These are phyloP conservation scores for Prochilodus magdalenae DNA, from an alignment of 2,113 vertebrate genomes.

Conservation along the genomic window DNA sequence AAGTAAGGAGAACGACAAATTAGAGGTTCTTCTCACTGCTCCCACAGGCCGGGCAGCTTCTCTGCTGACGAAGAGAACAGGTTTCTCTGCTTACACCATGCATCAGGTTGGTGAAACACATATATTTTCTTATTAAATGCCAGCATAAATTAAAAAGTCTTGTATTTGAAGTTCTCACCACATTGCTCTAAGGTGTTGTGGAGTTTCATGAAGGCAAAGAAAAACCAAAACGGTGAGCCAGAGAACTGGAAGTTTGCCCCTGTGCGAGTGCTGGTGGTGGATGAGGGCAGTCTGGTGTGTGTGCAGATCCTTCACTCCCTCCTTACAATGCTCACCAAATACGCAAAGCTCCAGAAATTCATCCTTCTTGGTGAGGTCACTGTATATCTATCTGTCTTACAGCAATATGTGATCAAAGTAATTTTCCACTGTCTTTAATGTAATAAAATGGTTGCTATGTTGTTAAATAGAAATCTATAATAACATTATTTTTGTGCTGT, in stretches of 20 bases:
- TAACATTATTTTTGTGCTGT: neutral
- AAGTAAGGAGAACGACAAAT: slow-evolving; percentile 3
- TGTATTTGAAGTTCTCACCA: neutral
- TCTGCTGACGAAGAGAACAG: slow-evolving; percentile 78
- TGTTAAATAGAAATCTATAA: neutral
- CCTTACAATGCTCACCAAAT: slow-evolving; percentile 73
- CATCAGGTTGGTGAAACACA: slow-evolving; percentile 75
- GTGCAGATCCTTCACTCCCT: slow-evolving; percentile 77
- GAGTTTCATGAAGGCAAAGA: slow-evolving; percentile 50
- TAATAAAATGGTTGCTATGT: neutral
- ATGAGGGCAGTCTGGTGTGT: slow-evolving; percentile 87
- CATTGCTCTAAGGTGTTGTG: slow-evolving; percentile 56
- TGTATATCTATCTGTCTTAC: neutral
- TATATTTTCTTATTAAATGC: neutral
- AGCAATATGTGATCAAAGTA: neutral
- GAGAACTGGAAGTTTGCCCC: slow-evolving; percentile 79
- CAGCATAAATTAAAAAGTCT: too few relatives aligned
- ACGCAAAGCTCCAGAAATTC: slow-evolving; percentile 81
- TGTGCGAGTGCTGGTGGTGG: slow-evolving; percentile 82
- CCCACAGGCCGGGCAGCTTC: slow-evolving; percentile 84
- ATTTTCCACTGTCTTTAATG: too few relatives aligned
- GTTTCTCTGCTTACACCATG: slow-evolving; percentile 80
- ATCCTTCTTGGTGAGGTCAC: slow-evolving; percentile 81
- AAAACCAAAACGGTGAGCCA: neutral
- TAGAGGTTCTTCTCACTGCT: slow-evolving; percentile 82